Conservation (phyloP, 1,140 invertebrate species). For the Eciton burchellii region DNA sequence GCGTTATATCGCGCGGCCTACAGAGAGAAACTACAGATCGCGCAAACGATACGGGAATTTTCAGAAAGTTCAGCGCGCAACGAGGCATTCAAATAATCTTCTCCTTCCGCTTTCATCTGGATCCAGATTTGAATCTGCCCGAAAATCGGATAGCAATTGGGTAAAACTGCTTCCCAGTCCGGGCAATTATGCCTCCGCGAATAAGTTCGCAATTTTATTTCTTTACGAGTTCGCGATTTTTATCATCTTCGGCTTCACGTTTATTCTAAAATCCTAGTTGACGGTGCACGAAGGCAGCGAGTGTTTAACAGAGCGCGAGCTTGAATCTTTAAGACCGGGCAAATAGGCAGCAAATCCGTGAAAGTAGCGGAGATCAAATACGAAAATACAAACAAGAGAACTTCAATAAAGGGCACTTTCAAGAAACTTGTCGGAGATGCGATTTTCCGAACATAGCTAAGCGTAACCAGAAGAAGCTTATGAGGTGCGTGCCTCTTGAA, state of each 20-base stretch:
- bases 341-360: slow-evolving; percentile 39
- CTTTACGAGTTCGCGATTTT: too few relatives aligned
- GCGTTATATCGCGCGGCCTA: background rate
- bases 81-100: background rate
- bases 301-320: slow-evolving; percentile 3
- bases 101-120: background rate
- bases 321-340: slow-evolving; percentile 21
- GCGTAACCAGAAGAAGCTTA: slow-evolving; percentile 26
- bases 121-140: background rate
- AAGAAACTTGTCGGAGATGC: slow-evolving; percentile 30
- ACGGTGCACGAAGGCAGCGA: slow-evolving; percentile 20
- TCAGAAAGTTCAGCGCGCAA: background rate
- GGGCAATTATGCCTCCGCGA: background rate
- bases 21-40: background rate
- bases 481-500: slow-evolving; percentile 45
- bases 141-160: background rate
- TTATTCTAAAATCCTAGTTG: slow-evolving; percentile 27
- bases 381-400: slow-evolving; percentile 48
- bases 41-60: background rate
- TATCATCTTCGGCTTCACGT: slow-evolving; percentile 6
- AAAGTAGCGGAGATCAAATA: slow-evolving; percentile 54
- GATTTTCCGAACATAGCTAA: slow-evolving; percentile 34
- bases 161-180: background rate
- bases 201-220: slow-evolving; percentile 16
- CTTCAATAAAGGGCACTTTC: slow-evolving; percentile 46